A percentile compares a stretch with the other conserved stretches of the same genome.
These are phyloP conservation scores for Chymomyza procnemis DNA, from an alignment of 2,888 invertebrate genomes.

Conservation along the genomic window DNA sequence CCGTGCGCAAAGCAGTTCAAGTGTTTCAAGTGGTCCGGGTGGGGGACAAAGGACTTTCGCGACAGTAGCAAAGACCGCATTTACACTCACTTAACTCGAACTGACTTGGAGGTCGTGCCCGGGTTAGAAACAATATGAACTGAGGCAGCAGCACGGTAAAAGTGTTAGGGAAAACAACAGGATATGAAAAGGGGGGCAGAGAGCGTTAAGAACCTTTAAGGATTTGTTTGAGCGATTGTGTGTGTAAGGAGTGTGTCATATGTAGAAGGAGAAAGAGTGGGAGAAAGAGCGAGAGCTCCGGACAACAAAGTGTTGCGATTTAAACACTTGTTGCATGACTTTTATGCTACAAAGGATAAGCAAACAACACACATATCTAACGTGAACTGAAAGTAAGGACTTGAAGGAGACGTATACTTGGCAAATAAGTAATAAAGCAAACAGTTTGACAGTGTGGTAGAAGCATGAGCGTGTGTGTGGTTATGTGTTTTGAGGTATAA, in stretches of 20 bases:
- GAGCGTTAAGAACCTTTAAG: constrained; percentile 72
- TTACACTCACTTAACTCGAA: constrained; percentile 69
- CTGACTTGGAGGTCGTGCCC: constrained; percentile 35
- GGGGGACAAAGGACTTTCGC: constrained; percentile 14
- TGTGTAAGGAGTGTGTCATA: constrained; percentile 8
- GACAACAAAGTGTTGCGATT: constrained; percentile 62
- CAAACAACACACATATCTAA: neutral
- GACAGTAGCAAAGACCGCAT: constrained; percentile 48
- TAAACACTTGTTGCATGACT: constrained; percentile 68
- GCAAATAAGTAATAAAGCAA: constrained; percentile 61
- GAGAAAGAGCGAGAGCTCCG: constrained; percentile 18
- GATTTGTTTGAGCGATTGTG: constrained; percentile 45
- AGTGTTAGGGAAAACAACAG: constrained; percentile 41
- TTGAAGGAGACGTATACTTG: constrained; percentile 6
- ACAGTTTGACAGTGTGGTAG: constrained; percentile 27
- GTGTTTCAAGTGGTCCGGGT: neutral
- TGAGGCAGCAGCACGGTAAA: constrained; percentile 16
- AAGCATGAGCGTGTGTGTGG: neutral
- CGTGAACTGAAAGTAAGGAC: neutral
- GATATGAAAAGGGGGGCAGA: constrained; percentile 41
- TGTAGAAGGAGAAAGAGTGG: constrained; percentile 16
- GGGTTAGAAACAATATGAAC: neutral
- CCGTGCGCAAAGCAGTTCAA: constrained; percentile 1
- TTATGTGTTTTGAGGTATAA: neutral
- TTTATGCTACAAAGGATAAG: neutral